Percentiles rank a stretch among this genome's conserved stretches.
Evolutionary conservation across 2,888 invertebrate genomes (phyloP).

Genomic region (Lithosia quadra): DNA sequence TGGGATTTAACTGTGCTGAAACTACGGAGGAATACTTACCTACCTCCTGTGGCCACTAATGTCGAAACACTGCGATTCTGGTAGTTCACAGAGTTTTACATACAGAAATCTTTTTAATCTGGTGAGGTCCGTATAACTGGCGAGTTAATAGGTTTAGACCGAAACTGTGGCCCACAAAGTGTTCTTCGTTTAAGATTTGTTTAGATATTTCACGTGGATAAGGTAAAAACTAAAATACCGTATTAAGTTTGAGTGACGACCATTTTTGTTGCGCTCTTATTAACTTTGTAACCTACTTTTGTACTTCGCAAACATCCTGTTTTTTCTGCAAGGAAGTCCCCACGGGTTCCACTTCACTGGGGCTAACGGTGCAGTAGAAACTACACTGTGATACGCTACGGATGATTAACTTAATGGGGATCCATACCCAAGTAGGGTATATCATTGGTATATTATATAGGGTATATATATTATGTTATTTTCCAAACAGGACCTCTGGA

Average conservation of each 20-base stretch:
- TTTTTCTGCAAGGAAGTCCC: conserved; percentile 1
- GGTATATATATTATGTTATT: background rate
- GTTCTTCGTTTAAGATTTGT: no score
- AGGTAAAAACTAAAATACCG: background rate
- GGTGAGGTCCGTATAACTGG: no score
- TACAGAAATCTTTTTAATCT: no score
- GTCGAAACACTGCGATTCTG: no score
- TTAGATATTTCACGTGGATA: background rate
- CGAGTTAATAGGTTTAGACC: no score
- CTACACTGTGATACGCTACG: background rate
- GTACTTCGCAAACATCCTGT: conserved; percentile 4
- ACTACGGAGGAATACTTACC: no score
- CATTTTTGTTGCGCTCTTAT: background rate
- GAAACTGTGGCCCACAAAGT: no score
- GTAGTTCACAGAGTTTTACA: no score
- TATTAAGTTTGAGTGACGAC: background rate
- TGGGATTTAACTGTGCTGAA: no score
- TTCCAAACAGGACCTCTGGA: background rate
- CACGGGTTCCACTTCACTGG: background rate
- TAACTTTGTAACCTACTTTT: background rate
- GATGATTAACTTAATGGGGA: background rate
- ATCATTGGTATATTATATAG: no score
- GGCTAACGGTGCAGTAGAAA: conserved; percentile 1
- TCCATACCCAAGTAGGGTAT: background rate
- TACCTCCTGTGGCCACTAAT: no score